Base-by-base conservation (phyloP, 2,797 vertebrate species). In the Chrysocyon brachyurus region DNA sequence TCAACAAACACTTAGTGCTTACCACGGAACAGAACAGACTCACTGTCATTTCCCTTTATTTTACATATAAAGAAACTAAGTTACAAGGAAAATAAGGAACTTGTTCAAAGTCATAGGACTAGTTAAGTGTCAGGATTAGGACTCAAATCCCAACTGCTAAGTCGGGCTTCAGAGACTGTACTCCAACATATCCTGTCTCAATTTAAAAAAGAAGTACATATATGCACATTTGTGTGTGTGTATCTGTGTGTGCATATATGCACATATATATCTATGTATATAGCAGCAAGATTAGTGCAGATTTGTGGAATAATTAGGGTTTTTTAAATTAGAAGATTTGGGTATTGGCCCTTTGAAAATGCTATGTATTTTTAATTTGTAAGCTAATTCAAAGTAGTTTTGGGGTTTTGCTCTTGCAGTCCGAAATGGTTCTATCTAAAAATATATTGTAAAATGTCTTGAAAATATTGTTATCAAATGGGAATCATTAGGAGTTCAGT, bases 331-430 rank as follows among this genome's bases (percentile, higher is more conserved):
- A 68, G 12, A 91, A 77, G 24, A 78, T 63, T 81, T 73, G 73
- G 61, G 89, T 33, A 93, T 89, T 92, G 79, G 7, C 7, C 22
- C 11, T 96, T 77, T 66, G 72, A 90, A 95, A 94, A 78, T 84
- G 24, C 17, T 70, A 9, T 12, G 12, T 46, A 54, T 28, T 96
- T 91, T 95, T 66, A 79, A 90, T 54, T 64, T 77, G 56, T 59
- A 85, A 77, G 70, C 26, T 87, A 36, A 86, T 16, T 63, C 8
- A 57, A 79, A 75, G n/a, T 92, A 46, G 84, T 54, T 87, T 93
- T 9, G 14, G 12, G 28, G 3, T 84, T 87, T 92, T 90, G 28
- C 26, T 94, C 21, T 54, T 36, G 46, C 31, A 68, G 24, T 77
- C 24, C 31, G 52, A 94, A 92, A 83, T 49, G 3, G 75, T 64